Evolutionary conservation across 2,113 vertebrate species (phyloP).

Genomic region (Myrmecophaga tridactyla): DNA sequence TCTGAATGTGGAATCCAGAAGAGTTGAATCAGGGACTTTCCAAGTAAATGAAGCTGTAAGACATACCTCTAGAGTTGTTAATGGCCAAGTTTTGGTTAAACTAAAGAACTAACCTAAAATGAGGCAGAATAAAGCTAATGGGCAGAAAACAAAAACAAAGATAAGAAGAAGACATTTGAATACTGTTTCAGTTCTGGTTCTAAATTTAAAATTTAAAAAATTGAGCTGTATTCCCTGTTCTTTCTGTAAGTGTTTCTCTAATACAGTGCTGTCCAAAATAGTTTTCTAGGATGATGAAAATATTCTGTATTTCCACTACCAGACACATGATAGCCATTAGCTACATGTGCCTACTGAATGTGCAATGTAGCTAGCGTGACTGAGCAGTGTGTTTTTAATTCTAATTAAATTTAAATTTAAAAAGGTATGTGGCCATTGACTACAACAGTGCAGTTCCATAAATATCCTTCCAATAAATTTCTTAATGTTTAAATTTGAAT

Average conservation of each 20-base stretch:
- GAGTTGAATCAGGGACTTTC: background rate
- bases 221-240: background rate
- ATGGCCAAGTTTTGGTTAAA: background rate
- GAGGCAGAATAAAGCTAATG: background rate
- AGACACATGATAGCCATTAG: background rate
- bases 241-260: background rate
- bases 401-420: background rate
- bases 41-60: background rate
- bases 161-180: background rate
- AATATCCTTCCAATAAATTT: background rate
- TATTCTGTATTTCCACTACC: background rate
- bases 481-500: background rate
- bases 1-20: background rate
- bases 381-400: background rate
- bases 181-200: background rate
- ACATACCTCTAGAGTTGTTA: background rate
- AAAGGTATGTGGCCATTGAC: background rate
- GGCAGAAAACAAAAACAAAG: background rate
- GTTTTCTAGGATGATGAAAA: background rate
- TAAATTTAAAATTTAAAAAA: constrained; percentile 6
- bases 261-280: background rate
- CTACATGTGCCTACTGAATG: background rate
- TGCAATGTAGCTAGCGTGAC: background rate
- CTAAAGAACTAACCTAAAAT: background rate
- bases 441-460: background rate